Evolutionary conservation across 2,888 invertebrate species (phyloP).

Genomic region (Brachycybe producta): DNA sequence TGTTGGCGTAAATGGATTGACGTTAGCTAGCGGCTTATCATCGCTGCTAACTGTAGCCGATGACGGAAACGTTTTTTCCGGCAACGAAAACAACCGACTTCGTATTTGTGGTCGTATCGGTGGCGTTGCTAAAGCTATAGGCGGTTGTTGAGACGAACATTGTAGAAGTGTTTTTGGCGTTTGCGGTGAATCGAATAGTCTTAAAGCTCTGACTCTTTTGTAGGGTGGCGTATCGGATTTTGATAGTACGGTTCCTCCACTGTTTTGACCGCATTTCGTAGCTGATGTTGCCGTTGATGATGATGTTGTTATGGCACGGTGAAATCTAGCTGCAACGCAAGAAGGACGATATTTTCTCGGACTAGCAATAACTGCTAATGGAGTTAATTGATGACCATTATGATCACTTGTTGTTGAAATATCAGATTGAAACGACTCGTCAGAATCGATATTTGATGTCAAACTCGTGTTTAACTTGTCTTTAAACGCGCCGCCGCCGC

Average conservation of each 20-base stretch:
- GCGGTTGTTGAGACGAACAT: conserved; percentile 41
- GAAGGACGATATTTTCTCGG: background rate
- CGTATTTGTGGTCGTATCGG: background rate
- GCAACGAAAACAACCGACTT: background rate
- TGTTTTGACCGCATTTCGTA: background rate
- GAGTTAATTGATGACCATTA: no score
- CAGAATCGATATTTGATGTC: no score
- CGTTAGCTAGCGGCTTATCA: conserved; percentile 47
- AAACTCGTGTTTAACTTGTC: no score
- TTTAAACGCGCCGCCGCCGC: no score
- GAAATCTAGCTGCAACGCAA: no score
- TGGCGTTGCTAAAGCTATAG: background rate
- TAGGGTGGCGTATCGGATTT: conserved; percentile 40
- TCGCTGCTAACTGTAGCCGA: background rate
- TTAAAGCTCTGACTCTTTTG: conserved; percentile 44
- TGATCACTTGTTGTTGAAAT: no score
- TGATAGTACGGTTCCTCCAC: no score
- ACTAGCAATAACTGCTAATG: no score
- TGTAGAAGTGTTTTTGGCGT: conserved; percentile 71
- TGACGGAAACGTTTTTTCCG: background rate
- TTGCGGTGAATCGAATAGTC: conserved; percentile 70
- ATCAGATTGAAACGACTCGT: no score
- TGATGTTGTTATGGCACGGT: no score
- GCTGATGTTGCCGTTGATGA: background rate
- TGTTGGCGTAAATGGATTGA: conserved; percentile 58